phyloP scores from a whole-genome alignment of 2,888 invertebrate genomes.

The Oeneis ivallda region DNA sequence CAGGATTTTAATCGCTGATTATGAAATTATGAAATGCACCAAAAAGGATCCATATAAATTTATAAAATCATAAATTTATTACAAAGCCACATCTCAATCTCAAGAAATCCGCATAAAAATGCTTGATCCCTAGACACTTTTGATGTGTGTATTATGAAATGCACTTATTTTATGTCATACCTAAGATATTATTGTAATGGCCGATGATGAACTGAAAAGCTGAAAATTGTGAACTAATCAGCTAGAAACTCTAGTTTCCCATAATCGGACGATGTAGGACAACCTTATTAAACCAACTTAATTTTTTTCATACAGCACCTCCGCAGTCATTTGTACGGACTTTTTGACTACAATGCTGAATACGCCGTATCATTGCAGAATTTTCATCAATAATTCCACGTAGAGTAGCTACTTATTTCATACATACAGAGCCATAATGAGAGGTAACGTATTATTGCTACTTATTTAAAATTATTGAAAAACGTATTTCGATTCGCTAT shows the following conservation, averaged over 20 bases:
- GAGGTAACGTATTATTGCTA: not conserved
- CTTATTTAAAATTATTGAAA: slow-evolving; percentile 7
- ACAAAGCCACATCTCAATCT: too few species aligned
- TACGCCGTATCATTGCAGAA: not conserved
- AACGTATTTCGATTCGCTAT: not conserved
- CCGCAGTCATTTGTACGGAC: not conserved
- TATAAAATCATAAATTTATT: too few species aligned
- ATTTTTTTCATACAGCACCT: not conserved
- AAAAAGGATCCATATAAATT: too few species aligned
- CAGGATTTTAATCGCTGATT: too few species aligned
- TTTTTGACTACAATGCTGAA: not conserved
- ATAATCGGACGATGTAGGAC: not conserved
- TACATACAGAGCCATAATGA: slow-evolving; percentile 5
- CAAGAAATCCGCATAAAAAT: too few species aligned
- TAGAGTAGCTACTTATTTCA: not conserved
- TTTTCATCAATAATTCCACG: slow-evolving; percentile 16
- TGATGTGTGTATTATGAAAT: too few species aligned
- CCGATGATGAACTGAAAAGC: not conserved
- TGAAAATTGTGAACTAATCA: not conserved
- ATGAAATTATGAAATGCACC: too few species aligned
- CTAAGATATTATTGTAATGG: not conserved
- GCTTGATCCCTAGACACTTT: too few species aligned
- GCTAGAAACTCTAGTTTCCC: not conserved
- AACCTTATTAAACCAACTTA: not conserved
- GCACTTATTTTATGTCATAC: too few species aligned